Evolutionary conservation across 2,888 invertebrate species (phyloP).

Genomic region (Chalcis sispes): DNA sequence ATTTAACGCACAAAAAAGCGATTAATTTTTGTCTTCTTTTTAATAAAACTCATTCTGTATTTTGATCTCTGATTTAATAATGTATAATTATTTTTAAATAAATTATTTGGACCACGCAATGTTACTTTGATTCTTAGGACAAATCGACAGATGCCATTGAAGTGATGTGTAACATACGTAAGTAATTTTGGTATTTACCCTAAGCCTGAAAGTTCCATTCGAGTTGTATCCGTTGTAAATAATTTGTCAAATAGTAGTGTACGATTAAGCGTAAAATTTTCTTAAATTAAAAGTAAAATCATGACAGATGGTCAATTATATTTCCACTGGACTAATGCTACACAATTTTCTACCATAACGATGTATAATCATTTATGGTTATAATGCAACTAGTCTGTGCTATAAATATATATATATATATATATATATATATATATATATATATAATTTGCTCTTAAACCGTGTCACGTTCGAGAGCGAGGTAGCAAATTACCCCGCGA

Average conservation of each 20-base stretch:
- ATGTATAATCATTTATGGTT: conserved; percentile 28
- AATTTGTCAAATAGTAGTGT: background rate
- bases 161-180: too few relatives aligned
- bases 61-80: too few relatives aligned
- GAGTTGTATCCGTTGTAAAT: background rate
- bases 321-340: conserved; percentile 10
- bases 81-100: too few relatives aligned
- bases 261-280: background rate
- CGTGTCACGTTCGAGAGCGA: conserved; percentile 26
- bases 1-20: too few relatives aligned
- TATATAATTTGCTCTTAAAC: background rate
- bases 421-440: background rate
- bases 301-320: too few relatives aligned
- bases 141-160: too few relatives aligned
- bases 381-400: background rate
- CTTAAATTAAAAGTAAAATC: background rate
- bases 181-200: too few relatives aligned
- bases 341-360: conserved; percentile 27
- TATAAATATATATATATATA: background rate
- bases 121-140: too few relatives aligned
- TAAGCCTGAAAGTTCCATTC: too few relatives aligned
- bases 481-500: conserved; percentile 16
- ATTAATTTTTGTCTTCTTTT: too few relatives aligned
- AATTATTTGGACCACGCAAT: too few relatives aligned
- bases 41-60: too few relatives aligned